phyloP scores from a whole-genome alignment of 2,113 vertebrate species.

The Anhinga anhinga region DNA sequence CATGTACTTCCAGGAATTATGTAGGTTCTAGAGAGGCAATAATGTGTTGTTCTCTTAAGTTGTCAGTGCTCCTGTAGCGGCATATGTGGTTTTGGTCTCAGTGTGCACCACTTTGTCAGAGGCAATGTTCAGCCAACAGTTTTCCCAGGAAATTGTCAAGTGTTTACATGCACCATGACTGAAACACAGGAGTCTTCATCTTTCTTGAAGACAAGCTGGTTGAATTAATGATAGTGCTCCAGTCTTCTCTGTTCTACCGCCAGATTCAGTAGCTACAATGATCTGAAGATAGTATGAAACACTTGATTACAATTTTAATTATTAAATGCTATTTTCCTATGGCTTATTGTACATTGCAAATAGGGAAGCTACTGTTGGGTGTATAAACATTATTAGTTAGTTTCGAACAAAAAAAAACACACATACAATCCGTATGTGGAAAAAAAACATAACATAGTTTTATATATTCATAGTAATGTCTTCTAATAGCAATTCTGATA shows the following conservation, averaged over 20 bases:
- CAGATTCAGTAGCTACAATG: not conserved
- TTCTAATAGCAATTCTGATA: not conserved
- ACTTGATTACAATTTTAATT: not conserved
- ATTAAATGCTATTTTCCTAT: not conserved
- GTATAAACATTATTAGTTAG: not conserved
- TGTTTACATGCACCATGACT: not conserved
- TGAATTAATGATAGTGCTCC: not conserved
- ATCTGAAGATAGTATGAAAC: not conserved
- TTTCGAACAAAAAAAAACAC: not conserved
- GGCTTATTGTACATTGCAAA: not conserved
- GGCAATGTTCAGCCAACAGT: not conserved
- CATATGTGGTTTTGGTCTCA: not conserved
- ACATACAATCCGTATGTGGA: not conserved
- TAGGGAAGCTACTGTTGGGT: not conserved
- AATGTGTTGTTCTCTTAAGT: not conserved
- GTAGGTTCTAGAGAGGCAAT: not conserved
- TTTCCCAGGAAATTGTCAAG: not conserved
- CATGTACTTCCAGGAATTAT: not conserved
- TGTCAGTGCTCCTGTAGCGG: not conserved
- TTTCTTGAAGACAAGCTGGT: not conserved
- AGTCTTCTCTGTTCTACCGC: not conserved
- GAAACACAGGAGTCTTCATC: not conserved
- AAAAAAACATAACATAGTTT: not conserved
- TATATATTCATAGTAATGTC: not conserved
- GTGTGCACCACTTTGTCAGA: not conserved